A percentile compares a stretch with the other conserved stretches of the same genome.
Conservation (phyloP, 2,888 invertebrate genomes). For the Punctoribates punctum region DNA sequence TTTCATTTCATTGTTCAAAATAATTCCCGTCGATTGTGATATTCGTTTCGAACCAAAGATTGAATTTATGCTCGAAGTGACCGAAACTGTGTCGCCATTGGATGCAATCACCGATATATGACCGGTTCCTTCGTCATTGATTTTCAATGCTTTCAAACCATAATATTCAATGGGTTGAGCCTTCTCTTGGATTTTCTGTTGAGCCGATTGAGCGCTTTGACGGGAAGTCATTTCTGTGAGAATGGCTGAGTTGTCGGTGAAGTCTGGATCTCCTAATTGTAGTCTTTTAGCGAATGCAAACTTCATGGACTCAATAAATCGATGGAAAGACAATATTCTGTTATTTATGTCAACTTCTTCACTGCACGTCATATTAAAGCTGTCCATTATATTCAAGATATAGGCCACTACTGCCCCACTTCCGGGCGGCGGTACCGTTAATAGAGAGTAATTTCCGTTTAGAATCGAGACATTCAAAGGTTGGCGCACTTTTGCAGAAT, state of each 20-base stretch:
- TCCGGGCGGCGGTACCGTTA: slow-evolving; percentile 39
- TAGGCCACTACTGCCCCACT: slow-evolving; percentile 61
- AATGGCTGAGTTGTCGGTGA: slow-evolving; percentile 34
- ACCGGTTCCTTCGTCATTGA: slow-evolving; percentile 69
- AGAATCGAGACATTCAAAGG: slow-evolving; percentile 11
- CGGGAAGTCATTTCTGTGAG: slow-evolving; percentile 14
- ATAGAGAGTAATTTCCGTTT: slow-evolving; percentile 55
- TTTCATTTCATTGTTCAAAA: slow-evolving; percentile 54
- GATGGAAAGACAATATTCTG: slow-evolving; percentile 63
- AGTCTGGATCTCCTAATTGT: slow-evolving; percentile 67
- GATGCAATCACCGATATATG: slow-evolving; percentile 78
- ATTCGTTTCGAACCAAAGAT: slow-evolving; percentile 55
- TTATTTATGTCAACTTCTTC: slow-evolving; percentile 34
- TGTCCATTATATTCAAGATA: slow-evolving; percentile 62
- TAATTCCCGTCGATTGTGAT: slow-evolving; percentile 51
- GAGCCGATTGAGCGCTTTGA: slow-evolving; percentile 59
- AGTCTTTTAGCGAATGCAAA: slow-evolving; percentile 82
- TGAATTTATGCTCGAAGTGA: slow-evolving; percentile 82
- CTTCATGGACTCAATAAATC: slow-evolving; percentile 82
- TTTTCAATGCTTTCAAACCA: slow-evolving; percentile 32
- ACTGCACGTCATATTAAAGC: slow-evolving; percentile 43
- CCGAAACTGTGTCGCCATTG: slow-evolving; percentile 85
- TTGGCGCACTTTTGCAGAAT: slow-evolving; percentile 51
- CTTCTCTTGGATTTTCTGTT: neutral
- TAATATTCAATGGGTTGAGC: slow-evolving; percentile 37